These are phyloP conservation scores for Periparus ater DNA, from an alignment of 2,797 vertebrate species.

Conservation along the genomic window DNA sequence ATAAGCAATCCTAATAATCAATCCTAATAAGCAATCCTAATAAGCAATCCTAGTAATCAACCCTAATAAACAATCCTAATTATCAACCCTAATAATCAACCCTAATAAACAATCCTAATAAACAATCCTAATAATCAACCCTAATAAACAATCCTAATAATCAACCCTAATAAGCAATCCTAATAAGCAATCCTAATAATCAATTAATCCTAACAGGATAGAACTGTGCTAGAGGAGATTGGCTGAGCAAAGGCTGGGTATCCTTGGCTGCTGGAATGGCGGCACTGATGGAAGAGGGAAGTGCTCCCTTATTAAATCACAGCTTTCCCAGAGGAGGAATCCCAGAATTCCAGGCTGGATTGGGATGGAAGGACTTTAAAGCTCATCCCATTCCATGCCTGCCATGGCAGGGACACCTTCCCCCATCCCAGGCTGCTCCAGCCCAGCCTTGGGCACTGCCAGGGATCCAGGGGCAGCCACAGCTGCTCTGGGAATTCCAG, in stretches of 20 bases:
- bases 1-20: too few species aligned
- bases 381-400: fast-evolving
- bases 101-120: too few species aligned
- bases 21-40: too few species aligned
- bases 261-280: background rate
- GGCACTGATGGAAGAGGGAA: background rate
- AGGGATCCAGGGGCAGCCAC: background rate
- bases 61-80: too few species aligned
- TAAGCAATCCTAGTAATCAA: too few species aligned
- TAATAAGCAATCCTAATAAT: too few species aligned
- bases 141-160: too few species aligned
- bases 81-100: too few species aligned
- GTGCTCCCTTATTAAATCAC: fast-evolving
- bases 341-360: background rate
- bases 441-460: background rate
- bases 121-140: too few species aligned
- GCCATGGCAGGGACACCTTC: background rate
- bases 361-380: background rate
- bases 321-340: background rate
- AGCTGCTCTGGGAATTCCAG: background rate
- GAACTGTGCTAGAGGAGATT: too few species aligned
- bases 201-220: too few species aligned
- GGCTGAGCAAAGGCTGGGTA: background rate
- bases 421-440: background rate
- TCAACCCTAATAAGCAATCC: too few species aligned